A percentile compares a stretch with the other conserved stretches of the same genome.
Evolutionary conservation across 1,140 invertebrate genomes (phyloP).

Genomic region (Bombus sibiricus): DNA sequence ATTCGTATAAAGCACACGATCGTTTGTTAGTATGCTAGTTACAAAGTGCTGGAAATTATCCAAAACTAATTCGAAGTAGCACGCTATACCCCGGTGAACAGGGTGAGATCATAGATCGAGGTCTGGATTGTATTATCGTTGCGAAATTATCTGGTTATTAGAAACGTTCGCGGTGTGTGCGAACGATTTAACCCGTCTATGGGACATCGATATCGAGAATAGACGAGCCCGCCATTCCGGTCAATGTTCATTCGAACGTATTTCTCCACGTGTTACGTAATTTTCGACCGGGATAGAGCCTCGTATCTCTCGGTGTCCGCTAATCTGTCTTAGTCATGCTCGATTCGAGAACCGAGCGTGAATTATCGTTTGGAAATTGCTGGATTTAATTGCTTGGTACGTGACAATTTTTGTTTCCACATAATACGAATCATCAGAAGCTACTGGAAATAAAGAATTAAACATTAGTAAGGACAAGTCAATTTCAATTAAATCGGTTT

Average conservation of each 20-base stretch:
- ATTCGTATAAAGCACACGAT: conserved; percentile 17
- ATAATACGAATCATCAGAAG: too few relatives aligned
- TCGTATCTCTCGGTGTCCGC: background rate
- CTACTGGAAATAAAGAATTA: too few relatives aligned
- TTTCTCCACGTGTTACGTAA: conserved; percentile 8
- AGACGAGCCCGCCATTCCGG: background rate
- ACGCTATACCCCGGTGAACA: background rate
- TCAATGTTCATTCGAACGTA: background rate
- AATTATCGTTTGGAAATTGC: background rate
- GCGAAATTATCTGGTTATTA: conserved; percentile 40
- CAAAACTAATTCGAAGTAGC: conserved; percentile 43
- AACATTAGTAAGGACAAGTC: too few relatives aligned
- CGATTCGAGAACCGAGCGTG: background rate
- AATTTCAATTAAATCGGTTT: too few relatives aligned
- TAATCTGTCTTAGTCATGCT: conserved; percentile 5
- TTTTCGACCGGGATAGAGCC: background rate
- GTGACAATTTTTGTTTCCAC: too few relatives aligned
- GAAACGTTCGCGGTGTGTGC: background rate
- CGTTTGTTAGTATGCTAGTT: background rate
- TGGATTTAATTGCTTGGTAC: too few relatives aligned
- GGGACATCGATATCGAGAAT: conserved; percentile 15
- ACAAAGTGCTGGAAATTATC: conserved; percentile 41
- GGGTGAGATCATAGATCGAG: background rate
- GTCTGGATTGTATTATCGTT: conserved; percentile 22
- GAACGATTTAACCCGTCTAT: conserved; percentile 19